phyloP scores from a whole-genome alignment of 1,140 invertebrate genomes.

The Scaptomyza pallida region DNA sequence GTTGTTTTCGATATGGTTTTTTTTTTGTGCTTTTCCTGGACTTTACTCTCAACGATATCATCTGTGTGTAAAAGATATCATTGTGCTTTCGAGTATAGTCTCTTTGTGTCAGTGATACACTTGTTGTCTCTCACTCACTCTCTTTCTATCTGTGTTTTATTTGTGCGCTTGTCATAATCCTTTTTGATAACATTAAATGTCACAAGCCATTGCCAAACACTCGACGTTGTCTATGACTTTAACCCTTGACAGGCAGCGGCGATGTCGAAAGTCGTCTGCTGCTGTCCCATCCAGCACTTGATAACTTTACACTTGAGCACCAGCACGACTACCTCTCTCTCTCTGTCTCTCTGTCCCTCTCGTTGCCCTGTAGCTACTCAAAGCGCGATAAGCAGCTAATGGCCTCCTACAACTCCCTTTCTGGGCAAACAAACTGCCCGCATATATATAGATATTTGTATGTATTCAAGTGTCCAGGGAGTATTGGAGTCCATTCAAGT shows the following conservation, averaged over 20 bases:
- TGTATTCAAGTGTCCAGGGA: constrained; percentile 3
- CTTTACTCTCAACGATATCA: constrained; percentile 47
- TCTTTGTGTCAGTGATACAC: constrained; percentile 71
- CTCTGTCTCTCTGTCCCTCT: neutral
- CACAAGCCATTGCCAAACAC: constrained; percentile 76
- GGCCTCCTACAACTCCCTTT: constrained; percentile 59
- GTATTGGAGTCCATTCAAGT: constrained; percentile 54
- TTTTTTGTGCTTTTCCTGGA: constrained; percentile 9
- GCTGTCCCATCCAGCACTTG: constrained; percentile 63
- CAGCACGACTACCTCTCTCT: neutral
- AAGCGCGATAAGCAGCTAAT: constrained; percentile 80
- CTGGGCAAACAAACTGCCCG: constrained; percentile 44
- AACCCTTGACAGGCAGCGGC: constrained; percentile 60
- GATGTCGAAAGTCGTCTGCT: constrained; percentile 7
- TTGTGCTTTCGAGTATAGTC: constrained; percentile 10
- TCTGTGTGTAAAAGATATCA: constrained; percentile 18
- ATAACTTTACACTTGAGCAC: constrained; percentile 74
- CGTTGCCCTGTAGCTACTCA: constrained; percentile 42
- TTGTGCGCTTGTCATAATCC: constrained; percentile 71
- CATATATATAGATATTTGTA: constrained; percentile 6
- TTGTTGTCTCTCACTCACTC: constrained; percentile 25
- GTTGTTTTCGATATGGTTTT: constrained; percentile 26
- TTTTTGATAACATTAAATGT: constrained; percentile 81
- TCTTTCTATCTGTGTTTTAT: constrained; percentile 12
- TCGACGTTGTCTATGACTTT: constrained; percentile 74